Percentiles rank a stretch among this genome's conserved stretches.
These are phyloP conservation scores for Neotoma lepida DNA, from an alignment of 2,113 vertebrate genomes.

Conservation along the genomic window DNA sequence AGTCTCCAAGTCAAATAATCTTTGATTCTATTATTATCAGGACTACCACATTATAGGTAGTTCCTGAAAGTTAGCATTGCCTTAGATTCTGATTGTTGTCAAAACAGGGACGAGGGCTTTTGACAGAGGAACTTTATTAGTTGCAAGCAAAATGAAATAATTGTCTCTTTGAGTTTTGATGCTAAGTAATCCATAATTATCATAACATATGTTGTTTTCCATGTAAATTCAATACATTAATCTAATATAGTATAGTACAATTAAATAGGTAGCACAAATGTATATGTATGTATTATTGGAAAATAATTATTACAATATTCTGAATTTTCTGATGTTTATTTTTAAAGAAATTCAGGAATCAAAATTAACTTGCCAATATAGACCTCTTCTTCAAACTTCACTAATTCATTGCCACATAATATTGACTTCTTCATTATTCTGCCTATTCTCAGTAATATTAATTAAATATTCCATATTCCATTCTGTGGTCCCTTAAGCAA, in stretches of 20 bases:
- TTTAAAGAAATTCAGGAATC: background rate
- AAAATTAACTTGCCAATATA: background rate
- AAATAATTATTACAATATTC: background rate
- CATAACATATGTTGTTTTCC: background rate
- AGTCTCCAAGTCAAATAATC: too few species aligned
- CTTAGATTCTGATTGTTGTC: background rate
- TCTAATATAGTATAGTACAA: background rate
- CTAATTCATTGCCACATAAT: background rate
- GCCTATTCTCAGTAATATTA: background rate
- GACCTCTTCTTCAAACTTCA: background rate
- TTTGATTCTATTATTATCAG: background rate
- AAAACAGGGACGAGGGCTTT: background rate
- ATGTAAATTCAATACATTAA: background rate
- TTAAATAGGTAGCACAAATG: background rate
- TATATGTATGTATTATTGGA: background rate
- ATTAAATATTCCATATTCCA: background rate
- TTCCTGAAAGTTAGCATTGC: background rate
- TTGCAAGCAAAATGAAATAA: background rate
- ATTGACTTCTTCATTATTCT: background rate
- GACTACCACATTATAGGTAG: too few species aligned
- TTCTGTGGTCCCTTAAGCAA: background rate
- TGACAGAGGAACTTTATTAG: fast-evolving
- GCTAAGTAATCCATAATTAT: background rate
- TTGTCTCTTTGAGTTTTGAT: background rate
- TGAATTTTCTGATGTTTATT: background rate